Evolutionary conservation across 2,888 invertebrate genomes (phyloP).

Genomic region (Julus scandinavius): DNA sequence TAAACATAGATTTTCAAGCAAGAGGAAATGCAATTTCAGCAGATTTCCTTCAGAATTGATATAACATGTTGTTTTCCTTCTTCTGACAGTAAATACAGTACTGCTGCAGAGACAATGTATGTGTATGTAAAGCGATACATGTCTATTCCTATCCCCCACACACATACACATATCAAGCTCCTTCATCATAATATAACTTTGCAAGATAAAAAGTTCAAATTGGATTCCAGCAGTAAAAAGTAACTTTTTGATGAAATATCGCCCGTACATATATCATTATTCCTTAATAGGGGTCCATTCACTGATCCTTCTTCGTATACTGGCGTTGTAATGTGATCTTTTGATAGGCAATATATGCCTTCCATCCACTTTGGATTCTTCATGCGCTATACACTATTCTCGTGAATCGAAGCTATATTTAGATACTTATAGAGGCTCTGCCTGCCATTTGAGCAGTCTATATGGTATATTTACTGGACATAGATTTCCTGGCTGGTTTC

Average conservation of each 20-base stretch:
- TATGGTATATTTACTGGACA: neutral
- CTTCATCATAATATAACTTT: neutral
- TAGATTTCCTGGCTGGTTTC: neutral
- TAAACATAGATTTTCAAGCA: neutral
- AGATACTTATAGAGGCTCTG: neutral
- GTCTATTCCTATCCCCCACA: neutral
- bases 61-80: neutral
- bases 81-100: neutral
- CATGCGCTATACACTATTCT: neutral
- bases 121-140: neutral
- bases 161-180: neutral
- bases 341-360: constrained; percentile 17
- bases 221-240: constrained; percentile 7
- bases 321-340: neutral
- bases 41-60: neutral
- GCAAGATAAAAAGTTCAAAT: neutral
- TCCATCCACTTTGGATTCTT: neutral
- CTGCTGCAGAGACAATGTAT: neutral
- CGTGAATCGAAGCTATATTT: neutral
- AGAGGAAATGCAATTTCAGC: neutral
- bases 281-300: neutral
- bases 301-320: neutral
- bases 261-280: constrained; percentile 3
- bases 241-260: constrained; percentile 2
- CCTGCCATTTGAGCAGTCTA: neutral